These are phyloP conservation scores for Limnodromus scolopaceus DNA, from an alignment of 2,797 vertebrate genomes.

Conservation along the genomic window DNA sequence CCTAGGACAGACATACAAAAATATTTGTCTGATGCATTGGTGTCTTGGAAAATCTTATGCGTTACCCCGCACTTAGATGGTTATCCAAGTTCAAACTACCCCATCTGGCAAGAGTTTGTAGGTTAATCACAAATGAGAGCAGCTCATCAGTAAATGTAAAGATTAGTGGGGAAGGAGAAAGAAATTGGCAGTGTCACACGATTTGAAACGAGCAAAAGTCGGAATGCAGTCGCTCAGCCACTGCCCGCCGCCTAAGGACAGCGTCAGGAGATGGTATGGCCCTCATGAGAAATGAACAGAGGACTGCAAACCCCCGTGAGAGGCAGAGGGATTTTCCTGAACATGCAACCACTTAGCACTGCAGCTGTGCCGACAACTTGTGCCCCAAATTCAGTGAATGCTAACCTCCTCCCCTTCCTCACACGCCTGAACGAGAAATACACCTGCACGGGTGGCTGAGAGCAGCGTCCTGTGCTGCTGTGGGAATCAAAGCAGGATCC, in stretches of 20 bases:
- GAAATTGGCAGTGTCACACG: neutral
- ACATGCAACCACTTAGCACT: neutral
- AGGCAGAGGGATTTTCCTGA: neutral
- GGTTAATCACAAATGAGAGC: neutral
- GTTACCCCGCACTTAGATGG: neutral
- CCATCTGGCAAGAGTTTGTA: neutral
- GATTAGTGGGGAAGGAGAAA: neutral
- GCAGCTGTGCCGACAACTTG: neutral
- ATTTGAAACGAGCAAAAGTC: neutral
- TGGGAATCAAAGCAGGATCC: neutral
- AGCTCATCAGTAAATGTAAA: neutral
- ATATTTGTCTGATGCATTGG: neutral
- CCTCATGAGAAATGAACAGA: neutral
- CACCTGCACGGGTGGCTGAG: neutral
- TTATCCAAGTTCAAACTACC: neutral
- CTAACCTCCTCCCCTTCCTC: neutral
- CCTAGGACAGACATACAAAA: neutral
- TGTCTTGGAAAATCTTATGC: neutral
- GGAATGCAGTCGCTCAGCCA: fast-evolving
- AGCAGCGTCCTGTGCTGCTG: neutral
- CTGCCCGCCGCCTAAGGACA: neutral
- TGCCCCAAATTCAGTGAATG: neutral
- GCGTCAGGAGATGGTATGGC: fast-evolving
- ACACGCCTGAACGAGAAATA: neutral
- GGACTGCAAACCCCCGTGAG: neutral